phyloP scores from a whole-genome alignment of 2,113 vertebrate species.

The Platycercus adscitus region DNA sequence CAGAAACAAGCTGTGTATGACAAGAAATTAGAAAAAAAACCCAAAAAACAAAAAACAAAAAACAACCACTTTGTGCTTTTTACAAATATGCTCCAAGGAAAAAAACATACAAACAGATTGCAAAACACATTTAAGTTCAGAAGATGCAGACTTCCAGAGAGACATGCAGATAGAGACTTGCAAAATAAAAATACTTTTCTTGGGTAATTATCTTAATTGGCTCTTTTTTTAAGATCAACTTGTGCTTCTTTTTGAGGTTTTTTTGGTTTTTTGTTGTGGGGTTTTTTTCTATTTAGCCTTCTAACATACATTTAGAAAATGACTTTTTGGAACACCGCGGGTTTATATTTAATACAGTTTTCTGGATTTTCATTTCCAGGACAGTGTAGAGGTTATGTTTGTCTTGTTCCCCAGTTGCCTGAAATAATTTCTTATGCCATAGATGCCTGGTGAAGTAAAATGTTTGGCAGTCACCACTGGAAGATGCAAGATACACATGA shows the following conservation, averaged over 20 bases:
- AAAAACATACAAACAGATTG: constrained; percentile 56
- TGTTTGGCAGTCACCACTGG: not conserved
- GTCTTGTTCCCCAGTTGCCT: not conserved
- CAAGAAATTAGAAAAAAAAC: not conserved
- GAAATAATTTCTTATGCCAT: not conserved
- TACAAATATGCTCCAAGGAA: constrained; percentile 5
- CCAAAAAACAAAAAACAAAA: no score
- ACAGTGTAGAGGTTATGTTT: not conserved
- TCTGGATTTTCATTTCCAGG: not conserved
- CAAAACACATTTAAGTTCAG: constrained; percentile 58
- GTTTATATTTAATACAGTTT: not conserved
- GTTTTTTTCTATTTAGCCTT: not conserved
- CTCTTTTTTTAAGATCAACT: not conserved
- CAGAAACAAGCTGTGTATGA: not conserved
- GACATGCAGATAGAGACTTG: constrained; percentile 5
- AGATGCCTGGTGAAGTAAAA: not conserved
- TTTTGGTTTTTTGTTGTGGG: not conserved
- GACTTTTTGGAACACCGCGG: not conserved
- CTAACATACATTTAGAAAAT: not conserved
- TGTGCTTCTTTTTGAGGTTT: not conserved
- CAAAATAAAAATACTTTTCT: constrained; percentile 32
- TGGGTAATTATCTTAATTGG: constrained; percentile 49
- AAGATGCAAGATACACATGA: not conserved
- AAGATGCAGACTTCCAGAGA: constrained; percentile 26
- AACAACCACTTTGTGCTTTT: not conserved